These are phyloP conservation scores for Periophthalmus magnuspinnatus DNA, from an alignment of 2,797 vertebrate species.

Conservation along the genomic window DNA sequence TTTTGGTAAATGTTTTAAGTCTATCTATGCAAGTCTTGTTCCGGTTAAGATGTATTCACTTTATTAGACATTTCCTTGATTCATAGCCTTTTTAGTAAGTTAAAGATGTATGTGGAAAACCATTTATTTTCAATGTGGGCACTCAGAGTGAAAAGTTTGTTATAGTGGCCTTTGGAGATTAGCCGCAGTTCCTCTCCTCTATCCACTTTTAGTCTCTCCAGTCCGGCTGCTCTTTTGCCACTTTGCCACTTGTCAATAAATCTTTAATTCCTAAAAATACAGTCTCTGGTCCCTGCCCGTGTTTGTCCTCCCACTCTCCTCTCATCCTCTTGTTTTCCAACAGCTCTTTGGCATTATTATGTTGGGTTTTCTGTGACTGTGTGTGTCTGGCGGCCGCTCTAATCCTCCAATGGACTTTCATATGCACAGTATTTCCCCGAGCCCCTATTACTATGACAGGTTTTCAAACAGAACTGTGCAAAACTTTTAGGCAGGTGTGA, in stretches of 20 bases:
- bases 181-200: slow-evolving; percentile 33
- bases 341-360: slow-evolving; percentile 77
- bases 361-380: slow-evolving; percentile 49
- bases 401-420: slow-evolving; percentile 75
- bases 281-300: slow-evolving; percentile 37
- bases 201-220: slow-evolving; percentile 26
- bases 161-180: slow-evolving; percentile 41
- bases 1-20: background rate
- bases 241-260: slow-evolving; percentile 50
- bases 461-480: slow-evolving; percentile 38
- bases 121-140: background rate
- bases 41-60: background rate
- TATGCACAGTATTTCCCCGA: slow-evolving; percentile 65
- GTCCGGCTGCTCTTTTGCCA: slow-evolving; percentile 35
- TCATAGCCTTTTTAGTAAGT: background rate
- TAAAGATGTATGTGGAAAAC: background rate
- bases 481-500: slow-evolving; percentile 6
- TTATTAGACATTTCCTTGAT: background rate
- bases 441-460: slow-evolving; percentile 56
- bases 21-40: background rate
- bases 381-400: slow-evolving; percentile 73
- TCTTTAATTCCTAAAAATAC: slow-evolving; percentile 62
- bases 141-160: slow-evolving; percentile 5
- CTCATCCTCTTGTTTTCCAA: slow-evolving; percentile 56
- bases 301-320: slow-evolving; percentile 20